phyloP scores from a whole-genome alignment of 64 coral and sea anemone species.

The Cladopsammia gracilis region DNA sequence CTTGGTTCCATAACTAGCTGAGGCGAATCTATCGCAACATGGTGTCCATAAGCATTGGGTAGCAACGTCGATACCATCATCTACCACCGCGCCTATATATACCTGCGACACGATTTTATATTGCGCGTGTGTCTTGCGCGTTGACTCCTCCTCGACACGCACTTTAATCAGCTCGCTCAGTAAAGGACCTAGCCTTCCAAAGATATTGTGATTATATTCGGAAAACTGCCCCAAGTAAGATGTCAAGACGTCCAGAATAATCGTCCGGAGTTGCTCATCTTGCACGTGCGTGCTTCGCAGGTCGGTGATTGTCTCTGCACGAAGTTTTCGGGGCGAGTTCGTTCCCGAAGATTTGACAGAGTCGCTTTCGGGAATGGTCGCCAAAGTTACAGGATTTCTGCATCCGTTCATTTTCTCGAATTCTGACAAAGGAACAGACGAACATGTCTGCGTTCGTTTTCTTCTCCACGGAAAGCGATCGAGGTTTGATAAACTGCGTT shows the following conservation, averaged over 20 bases:
- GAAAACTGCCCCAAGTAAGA: slow-evolving; percentile 75
- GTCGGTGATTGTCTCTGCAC: neutral
- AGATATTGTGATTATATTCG: slow-evolving; percentile 69
- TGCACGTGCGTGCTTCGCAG: slow-evolving; percentile 27
- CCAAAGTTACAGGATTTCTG: neutral
- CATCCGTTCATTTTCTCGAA: neutral
- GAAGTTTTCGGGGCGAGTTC: neutral
- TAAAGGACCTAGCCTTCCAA: slow-evolving; percentile 53
- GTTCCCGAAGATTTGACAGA: slow-evolving; percentile 19
- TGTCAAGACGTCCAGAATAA: slow-evolving; percentile 68
- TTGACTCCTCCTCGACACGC: slow-evolving; percentile 59
- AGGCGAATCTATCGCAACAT: slow-evolving; percentile 74
- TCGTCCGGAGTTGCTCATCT: slow-evolving; percentile 59
- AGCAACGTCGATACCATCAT: slow-evolving; percentile 68
- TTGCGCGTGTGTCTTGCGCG: neutral
- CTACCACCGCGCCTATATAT: slow-evolving; percentile 71
- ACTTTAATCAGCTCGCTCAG: slow-evolving; percentile 78
- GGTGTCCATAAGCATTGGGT: slow-evolving; percentile 83
- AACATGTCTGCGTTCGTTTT: slow-evolving; percentile 45
- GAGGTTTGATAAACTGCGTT: neutral
- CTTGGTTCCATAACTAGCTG: slow-evolving; percentile 82
- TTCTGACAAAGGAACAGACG: neutral
- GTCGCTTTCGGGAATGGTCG: slow-evolving; percentile 62
- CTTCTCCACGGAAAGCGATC: slow-evolving; percentile 12
- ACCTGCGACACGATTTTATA: slow-evolving; percentile 82